Evolutionary conservation across 2,797 vertebrate genomes (phyloP), one percentile per base, ranked within the genome.

Genomic region (Leptodactylus fallax): DNA sequence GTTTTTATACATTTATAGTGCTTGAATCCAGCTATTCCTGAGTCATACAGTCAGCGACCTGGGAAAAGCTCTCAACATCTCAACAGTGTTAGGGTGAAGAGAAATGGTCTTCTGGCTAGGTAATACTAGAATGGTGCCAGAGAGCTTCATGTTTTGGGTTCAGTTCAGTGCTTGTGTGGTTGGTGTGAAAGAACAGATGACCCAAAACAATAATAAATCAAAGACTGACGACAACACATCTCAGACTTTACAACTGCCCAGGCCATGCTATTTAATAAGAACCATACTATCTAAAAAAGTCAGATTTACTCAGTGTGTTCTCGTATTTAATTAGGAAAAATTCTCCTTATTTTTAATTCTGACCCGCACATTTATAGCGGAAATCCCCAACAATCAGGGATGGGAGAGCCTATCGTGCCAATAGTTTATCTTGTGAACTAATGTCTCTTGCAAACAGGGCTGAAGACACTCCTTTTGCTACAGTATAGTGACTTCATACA

Each of bases 141-240:
- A 74, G 58, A 77, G 23, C 25, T n/a, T 51, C 23, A 49, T 63
- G 21, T 77, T 65, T 84, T 60, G 25, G 55, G 56, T 49, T 60
- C 14, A 60, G 45, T 53, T 16, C 21, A 49, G 17, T 61, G 56
- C 36, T 85, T 63, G n/a, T 58, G 14, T 27, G 25, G 45, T 49
- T 78, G 72, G 36, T 76, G 72, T 85, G 45, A 53, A 77, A 65
- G 56, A 83, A 74, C 45, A 63, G 45, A 85, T 51, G 13, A 27
- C 23, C 72, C 72, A 25, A 19, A 77, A 17, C 45, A 51, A 65
- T 63, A 63, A 63, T 51, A 61, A 63, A 85, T 83, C 63, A 69
- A 83, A 14, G 3, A 67, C 63, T 69, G 45, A 25, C 69, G 61
- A 67, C 21, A 83, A 17, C 47, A 55, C 23, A 55, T 81, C 55